phyloP scores from a whole-genome alignment of 2,113 vertebrate species.

The Corythornis vintsioides region DNA sequence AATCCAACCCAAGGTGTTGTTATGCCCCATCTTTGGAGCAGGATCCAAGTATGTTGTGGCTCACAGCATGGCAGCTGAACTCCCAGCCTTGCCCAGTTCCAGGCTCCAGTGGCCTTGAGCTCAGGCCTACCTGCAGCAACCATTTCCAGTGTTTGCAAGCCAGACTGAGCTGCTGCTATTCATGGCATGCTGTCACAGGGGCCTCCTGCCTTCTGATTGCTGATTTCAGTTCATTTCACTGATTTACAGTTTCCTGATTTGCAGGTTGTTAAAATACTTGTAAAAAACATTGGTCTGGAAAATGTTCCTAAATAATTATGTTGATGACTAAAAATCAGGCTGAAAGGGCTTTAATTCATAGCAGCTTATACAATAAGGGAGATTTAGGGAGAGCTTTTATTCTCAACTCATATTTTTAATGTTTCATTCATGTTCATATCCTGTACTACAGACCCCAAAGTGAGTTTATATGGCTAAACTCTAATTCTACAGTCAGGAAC shows the following conservation, averaged over 20 bases:
- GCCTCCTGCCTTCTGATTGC: constrained; percentile 58
- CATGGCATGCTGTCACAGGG: neutral
- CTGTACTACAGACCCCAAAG: constrained; percentile 57
- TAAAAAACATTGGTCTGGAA: constrained; percentile 70
- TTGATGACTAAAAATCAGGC: constrained; percentile 67
- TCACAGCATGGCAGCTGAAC: neutral
- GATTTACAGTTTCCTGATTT: constrained; percentile 74
- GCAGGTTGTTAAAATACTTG: constrained; percentile 74
- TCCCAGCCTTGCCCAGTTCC: fast-evolving
- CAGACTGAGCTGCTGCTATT: neutral
- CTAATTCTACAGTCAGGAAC: constrained; percentile 37
- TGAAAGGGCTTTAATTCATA: constrained; percentile 66
- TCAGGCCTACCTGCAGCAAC: neutral
- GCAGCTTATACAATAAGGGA: constrained; percentile 67
- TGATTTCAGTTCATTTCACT: constrained; percentile 67
- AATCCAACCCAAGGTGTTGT: neutral
- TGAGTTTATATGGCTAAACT: constrained; percentile 47
- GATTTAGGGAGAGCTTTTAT: constrained; percentile 61
- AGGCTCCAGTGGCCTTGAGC: neutral
- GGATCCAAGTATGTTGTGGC: neutral
- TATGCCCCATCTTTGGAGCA: neutral
- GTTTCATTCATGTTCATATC: constrained; percentile 68
- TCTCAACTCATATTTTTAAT: constrained; percentile 50
- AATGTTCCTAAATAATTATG: constrained; percentile 68
- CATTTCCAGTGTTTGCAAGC: neutral